Evolutionary conservation across 2,797 vertebrate genomes (phyloP).

Genomic region (Hyperoplus immaculatus): DNA sequence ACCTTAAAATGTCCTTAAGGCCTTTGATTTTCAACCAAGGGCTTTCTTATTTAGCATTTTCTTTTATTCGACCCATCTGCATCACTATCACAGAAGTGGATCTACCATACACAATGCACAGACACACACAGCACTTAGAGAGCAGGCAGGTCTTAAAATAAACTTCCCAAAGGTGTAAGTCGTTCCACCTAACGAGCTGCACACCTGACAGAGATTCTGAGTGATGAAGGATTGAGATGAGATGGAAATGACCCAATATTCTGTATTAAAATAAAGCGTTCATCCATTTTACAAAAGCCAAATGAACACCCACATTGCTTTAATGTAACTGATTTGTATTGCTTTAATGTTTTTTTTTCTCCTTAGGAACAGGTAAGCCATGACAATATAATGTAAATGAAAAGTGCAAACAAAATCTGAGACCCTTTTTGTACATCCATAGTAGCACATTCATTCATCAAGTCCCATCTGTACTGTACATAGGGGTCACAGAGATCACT

Average conservation of each 20-base stretch:
- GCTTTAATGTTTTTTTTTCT: conserved; percentile 87
- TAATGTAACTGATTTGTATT: conserved; percentile 88
- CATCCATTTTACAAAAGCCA: neutral
- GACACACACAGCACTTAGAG: neutral
- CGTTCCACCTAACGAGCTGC: neutral
- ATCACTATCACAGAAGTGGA: neutral
- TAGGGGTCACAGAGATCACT: conserved; percentile 55
- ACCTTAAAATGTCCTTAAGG: too few relatives aligned
- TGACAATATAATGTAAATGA: conserved; percentile 92
- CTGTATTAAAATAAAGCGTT: neutral
- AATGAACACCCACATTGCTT: conserved; percentile 48
- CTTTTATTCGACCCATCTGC: neutral
- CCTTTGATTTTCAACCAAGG: neutral
- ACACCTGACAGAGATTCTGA: conserved; percentile 16
- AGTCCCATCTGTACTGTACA: conserved; percentile 72
- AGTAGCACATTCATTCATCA: conserved; percentile 77
- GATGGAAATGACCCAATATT: neutral
- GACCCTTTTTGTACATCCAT: conserved; percentile 86
- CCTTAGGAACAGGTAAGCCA: conserved; percentile 92
- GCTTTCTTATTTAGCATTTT: neutral
- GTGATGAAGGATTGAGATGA: neutral
- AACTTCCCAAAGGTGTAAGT: neutral
- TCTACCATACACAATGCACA: neutral
- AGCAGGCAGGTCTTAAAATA: neutral
- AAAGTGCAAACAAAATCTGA: conserved; percentile 78